Percentiles rank a stretch among this genome's conserved stretches.
phyloP scores from a whole-genome alignment of 2,113 vertebrate species.

The Xyrauchen texanus region DNA sequence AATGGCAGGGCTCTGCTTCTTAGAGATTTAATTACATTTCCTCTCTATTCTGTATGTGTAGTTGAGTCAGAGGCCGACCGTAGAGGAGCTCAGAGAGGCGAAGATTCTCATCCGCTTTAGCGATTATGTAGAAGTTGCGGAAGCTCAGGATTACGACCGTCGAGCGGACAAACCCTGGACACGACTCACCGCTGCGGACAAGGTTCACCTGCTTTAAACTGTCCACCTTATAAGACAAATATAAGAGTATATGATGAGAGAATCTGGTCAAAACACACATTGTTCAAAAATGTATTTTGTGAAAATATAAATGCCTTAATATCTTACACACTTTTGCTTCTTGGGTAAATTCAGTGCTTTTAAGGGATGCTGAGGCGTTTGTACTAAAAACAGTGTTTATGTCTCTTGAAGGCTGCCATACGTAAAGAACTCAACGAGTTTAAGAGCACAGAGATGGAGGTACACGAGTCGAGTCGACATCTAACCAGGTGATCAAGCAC shows the following conservation, averaged over 20 bases:
- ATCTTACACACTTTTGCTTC: no score
- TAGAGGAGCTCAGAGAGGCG: conserved; percentile 93
- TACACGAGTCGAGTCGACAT: conserved; percentile 96
- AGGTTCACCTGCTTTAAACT: conserved; percentile 71
- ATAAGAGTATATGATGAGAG: no score
- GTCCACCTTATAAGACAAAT: no score
- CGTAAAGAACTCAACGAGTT: conserved; percentile 98
- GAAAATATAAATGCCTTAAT: no score
- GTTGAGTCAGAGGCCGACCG: conserved; percentile 96
- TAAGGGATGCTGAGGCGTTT: no score
- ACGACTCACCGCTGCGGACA: conserved; percentile 92
- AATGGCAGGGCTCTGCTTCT: no score
- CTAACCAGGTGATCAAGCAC: conserved; percentile 85
- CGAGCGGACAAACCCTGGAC: conserved; percentile 98
- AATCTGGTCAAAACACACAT: no score
- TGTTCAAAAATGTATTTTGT: no score
- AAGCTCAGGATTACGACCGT: conserved; percentile 96
- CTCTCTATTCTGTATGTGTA: conserved; percentile 53
- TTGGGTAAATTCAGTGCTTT: no score
- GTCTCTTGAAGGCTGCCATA: conserved; percentile 88
- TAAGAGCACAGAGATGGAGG: conserved; percentile 99
- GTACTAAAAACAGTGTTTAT: conserved; percentile 10
- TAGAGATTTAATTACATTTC: no score
- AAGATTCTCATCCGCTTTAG: conserved; percentile 98
- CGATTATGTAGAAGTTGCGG: conserved; percentile 96